phyloP scores from a whole-genome alignment of 2,797 vertebrate species.

The Manis pentadactyla region DNA sequence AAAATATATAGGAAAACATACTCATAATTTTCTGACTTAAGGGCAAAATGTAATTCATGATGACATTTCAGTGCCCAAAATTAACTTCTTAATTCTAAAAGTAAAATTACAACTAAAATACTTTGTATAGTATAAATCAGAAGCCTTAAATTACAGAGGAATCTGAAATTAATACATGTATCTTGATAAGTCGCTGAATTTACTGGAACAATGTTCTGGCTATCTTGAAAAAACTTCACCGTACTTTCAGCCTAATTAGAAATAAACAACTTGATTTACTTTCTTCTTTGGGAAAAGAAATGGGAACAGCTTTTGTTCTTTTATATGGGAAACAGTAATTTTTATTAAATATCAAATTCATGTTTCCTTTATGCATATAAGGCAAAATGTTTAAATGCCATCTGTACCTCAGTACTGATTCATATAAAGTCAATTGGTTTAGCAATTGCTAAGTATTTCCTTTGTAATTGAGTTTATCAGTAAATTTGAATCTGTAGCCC shows the following conservation, averaged over 20 bases:
- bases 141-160: not conserved
- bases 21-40: not conserved
- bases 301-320: not conserved
- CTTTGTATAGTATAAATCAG: not conserved
- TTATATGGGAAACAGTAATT: not conserved
- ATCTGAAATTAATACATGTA: rapidly evolving
- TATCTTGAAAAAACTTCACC: not conserved
- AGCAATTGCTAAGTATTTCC: not conserved
- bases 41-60: not conserved
- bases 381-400: not conserved
- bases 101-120: not conserved
- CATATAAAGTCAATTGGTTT: too few species aligned
- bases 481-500: not conserved
- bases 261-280: not conserved
- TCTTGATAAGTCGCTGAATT: not conserved
- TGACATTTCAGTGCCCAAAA: not conserved
- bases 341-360: not conserved
- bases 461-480: not conserved
- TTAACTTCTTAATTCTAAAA: not conserved
- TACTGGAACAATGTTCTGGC: not conserved
- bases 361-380: rapidly evolving
- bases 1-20: not conserved
- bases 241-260: not conserved
- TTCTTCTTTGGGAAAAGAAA: not conserved
- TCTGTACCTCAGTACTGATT: too few species aligned